Evolutionary conservation across 2,888 invertebrate genomes (phyloP), one percentile per base, ranked within the genome.

Genomic region (Gymnoscelis rufifasciata): DNA sequence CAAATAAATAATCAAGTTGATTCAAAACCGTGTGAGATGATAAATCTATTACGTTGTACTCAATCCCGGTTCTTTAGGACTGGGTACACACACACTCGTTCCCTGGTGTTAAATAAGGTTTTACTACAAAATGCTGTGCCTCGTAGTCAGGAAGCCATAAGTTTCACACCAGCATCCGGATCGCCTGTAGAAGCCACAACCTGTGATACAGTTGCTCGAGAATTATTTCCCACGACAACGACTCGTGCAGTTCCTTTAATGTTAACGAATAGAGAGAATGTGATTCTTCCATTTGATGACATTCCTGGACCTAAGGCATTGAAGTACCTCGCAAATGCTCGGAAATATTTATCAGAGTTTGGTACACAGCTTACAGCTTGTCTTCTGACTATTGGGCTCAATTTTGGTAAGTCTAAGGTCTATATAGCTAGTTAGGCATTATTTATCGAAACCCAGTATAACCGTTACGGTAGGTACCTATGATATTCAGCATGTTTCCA

Each of bases 261-360:
- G 31, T 45, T 77, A n/a, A 59, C 67, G 39, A 71, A 66, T 47
- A 83, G 78, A 45, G 82, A 83, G 15, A 62, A 71, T 3, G 60
- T 78, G 7, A 68, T 81, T 43, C 67, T 88, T 35, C 70, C 91
- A 0, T 92, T 92, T 64, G 91, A 92, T 51, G 90, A 91, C 0
- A 89, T 93, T 12, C 93, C 93, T 0, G 92, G 92, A 0, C 93
- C 93, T 0, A 81, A 81, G 43, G 64, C 88, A 14, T 73, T 92
- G 14, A 90, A 90, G 60, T 74, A 90, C 36, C 78, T 92, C 59
- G 90, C 92, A 5, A 90, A 76, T 61, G 71, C 90, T 53, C 91
- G 92, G 71, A 88, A 84, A 59, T 90, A 90, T 69, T 74, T 93
- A 56, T 91, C 92, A 13, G 78, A 90, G 51, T 62, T 92, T 46